A percentile compares a stretch with the other conserved stretches of the same genome.
phyloP scores from a whole-genome alignment of 2,888 invertebrate species.

The Capitulum mitella region DNA sequence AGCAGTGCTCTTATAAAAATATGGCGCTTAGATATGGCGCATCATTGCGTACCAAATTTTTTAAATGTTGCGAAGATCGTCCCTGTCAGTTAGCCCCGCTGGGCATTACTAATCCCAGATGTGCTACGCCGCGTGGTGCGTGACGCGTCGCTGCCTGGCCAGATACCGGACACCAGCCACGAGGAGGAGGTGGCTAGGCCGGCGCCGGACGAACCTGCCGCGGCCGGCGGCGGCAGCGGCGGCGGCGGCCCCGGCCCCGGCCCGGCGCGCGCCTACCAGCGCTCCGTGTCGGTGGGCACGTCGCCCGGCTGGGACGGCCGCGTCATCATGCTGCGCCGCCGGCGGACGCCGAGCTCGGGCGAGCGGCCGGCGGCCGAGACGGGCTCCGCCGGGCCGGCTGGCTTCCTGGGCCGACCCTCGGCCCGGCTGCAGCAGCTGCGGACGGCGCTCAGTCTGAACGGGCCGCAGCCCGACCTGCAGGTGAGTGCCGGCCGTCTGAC shows the following conservation, averaged over 20 bases:
- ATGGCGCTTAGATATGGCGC: too few relatives aligned
- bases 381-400: not conserved
- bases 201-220: not conserved
- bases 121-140: too few relatives aligned
- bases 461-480: not conserved
- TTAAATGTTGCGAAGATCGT: too few relatives aligned
- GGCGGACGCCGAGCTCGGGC: conserved; percentile 23
- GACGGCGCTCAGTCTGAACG: not conserved
- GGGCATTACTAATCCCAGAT: too few relatives aligned
- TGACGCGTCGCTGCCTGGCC: too few relatives aligned
- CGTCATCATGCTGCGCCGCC: conserved; percentile 37
- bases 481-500: not conserved
- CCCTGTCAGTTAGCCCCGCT: too few relatives aligned
- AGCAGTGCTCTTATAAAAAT: too few relatives aligned
- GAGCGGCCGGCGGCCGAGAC: not conserved
- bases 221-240: not conserved
- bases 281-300: conserved; percentile 35
- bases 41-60: too few relatives aligned
- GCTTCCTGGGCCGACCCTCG: conserved; percentile 9
- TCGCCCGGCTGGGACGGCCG: conserved; percentile 24
- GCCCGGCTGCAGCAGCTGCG: conserved; percentile 2
- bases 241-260: not conserved
- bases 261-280: conserved; percentile 40
- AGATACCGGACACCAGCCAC: conserved; percentile 2
- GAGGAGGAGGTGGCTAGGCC: not conserved